Base-by-base conservation (phyloP, 2,888 invertebrate genomes). In the Dyspetes luteomarginatus region DNA sequence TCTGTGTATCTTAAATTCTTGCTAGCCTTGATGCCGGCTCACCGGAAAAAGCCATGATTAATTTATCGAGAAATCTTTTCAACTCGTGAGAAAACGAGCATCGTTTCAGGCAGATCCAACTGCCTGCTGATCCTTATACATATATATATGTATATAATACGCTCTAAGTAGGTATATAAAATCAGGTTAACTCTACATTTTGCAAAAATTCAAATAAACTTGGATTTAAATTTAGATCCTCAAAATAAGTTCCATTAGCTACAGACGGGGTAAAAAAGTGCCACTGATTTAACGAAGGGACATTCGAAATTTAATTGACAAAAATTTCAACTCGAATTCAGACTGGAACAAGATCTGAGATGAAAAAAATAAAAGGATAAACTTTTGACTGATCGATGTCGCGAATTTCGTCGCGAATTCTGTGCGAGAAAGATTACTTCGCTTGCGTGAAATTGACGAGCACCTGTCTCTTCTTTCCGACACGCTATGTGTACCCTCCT, bases 401-500 rank as follows among this genome's bases (percentile, higher is more conserved):
- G 15, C 17, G 52, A 55, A 4, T 43, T 17, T 30, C 22, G 52
- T 65, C 48, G 28, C 15, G 45, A 28, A 45, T 28, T 7, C 45
- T 7, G 30, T 17, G 71, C 48, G 48, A 50, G 22, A 50, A 71
- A 48, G 36, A 12, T 12, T 36, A 12, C 36, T 36, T 36, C 36
- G 48, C 43, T 26, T 9, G 7, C 43, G 26, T 0, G 26, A 56
- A 65, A 74, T 72, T 72, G 77, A 75, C 60, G 75, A 68, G 72
- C 78, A 84, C 81, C 83, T 77, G 67, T 84, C 68, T 19, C 26
- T 45, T 62, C 77, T 43, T 5, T 73, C 64, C 56, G 69, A 82
- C 50, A 30, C 64, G 62, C 28, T 60, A 43, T 58, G 77, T n/a
- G n/a, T n/a, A n/a, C n/a, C 78, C 68, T 82, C 83, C 78, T 64